A percentile compares a stretch with the other conserved stretches of the same genome.
Conservation (phyloP, 2,113 vertebrate genomes). For the Setophaga coronata region DNA sequence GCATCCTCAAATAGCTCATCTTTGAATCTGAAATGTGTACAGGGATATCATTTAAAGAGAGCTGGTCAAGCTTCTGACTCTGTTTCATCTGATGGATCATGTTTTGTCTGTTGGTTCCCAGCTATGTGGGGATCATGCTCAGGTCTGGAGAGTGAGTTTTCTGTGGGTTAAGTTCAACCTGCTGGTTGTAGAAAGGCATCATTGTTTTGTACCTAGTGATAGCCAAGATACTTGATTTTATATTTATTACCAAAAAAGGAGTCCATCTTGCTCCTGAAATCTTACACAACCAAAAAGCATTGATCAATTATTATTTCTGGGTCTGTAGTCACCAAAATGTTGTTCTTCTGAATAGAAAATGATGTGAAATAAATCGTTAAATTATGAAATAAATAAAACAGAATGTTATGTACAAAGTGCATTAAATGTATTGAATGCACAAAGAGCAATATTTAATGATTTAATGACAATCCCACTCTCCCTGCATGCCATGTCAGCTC, state of each 20-base stretch:
- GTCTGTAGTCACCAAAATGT: not conserved
- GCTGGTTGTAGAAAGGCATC: not conserved
- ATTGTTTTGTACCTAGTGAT: not conserved
- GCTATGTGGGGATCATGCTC: accelerated
- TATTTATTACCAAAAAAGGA: not conserved
- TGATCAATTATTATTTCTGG: not conserved
- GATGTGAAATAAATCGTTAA: not conserved
- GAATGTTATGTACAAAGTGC: not conserved
- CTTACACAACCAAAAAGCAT: not conserved
- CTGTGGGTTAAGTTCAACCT: not conserved
- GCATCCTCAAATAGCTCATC: not conserved
- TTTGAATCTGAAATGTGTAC: not conserved
- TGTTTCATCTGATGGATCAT: not conserved
- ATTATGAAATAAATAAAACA: not conserved
- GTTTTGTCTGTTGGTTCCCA: not conserved
- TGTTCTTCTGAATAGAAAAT: not conserved
- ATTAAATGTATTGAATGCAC: not conserved
- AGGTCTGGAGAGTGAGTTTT: not conserved
- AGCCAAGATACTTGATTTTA: not conserved
- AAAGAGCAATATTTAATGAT: not conserved
- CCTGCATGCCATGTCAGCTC: not conserved
- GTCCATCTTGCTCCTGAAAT: not conserved
- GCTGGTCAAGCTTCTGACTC: not conserved
- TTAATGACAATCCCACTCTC: not conserved
- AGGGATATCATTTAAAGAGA: not conserved